phyloP scores from a whole-genome alignment of 1,140 invertebrate species.

The Holotrichia oblita region DNA sequence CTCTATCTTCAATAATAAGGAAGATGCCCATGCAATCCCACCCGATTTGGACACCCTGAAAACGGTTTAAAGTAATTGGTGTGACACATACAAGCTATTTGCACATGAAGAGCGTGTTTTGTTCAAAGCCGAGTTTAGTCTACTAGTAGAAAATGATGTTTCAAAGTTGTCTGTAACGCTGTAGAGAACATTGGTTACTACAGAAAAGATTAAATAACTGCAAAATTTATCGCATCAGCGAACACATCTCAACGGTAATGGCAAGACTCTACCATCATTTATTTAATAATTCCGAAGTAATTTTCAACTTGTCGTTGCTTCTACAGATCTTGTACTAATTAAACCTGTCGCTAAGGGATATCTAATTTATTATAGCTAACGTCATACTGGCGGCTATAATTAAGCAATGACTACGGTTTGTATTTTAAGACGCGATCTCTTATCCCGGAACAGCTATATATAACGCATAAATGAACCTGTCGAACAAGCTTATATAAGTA shows the following conservation, averaged over 20 bases:
- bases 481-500: no score
- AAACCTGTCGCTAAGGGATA: background rate
- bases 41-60: no score
- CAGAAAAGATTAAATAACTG: no score
- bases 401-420: background rate
- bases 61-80: no score
- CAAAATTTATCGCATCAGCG: no score
- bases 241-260: background rate
- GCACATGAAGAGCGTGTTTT: no score
- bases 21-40: no score
- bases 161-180: background rate
- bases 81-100: no score
- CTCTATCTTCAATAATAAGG: no score
- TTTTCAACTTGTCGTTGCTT: background rate
- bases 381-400: background rate
- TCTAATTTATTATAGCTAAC: background rate
- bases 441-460: background rate
- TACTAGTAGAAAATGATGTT: background rate
- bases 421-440: background rate
- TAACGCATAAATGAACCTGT: background rate
- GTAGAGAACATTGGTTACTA: background rate
- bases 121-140: no score
- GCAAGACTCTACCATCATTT: background rate
- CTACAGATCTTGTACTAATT: background rate
- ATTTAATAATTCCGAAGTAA: conserved; percentile 11